A percentile compares a stretch with the other conserved stretches of the same genome.
phyloP scores from a whole-genome alignment of 2,797 vertebrate genomes.

The Coregonus sp. region DNA sequence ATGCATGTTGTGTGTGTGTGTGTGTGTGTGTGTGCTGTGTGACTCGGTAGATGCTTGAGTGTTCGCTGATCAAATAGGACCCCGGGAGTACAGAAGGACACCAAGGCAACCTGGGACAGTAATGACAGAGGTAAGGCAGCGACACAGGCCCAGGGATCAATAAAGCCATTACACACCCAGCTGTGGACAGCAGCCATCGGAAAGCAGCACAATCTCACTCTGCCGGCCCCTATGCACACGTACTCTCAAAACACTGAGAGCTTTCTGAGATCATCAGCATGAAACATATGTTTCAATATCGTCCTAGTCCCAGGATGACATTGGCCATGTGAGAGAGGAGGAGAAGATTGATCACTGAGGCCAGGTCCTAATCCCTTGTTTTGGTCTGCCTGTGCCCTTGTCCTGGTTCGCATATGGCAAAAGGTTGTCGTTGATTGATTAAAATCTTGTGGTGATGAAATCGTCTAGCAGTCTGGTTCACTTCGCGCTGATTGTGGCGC shows the following conservation, averaged over 20 bases:
- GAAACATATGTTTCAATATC: neutral
- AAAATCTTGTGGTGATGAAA: too few species aligned
- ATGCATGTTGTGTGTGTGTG: too few species aligned
- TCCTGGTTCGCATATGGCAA: too few species aligned
- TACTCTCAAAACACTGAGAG: neutral
- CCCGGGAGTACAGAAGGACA: neutral
- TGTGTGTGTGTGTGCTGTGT: neutral
- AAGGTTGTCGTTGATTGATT: too few species aligned
- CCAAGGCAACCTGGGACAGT: neutral
- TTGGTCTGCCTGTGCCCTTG: too few species aligned
- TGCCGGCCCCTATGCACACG: neutral
- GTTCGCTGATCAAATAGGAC: neutral
- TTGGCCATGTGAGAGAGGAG: neutral
- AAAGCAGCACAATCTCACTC: neutral
- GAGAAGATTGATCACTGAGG: neutral
- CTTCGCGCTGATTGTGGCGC: too few species aligned
- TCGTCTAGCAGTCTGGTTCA: too few species aligned
- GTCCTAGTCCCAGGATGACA: neutral
- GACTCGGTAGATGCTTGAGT: neutral
- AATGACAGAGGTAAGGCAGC: neutral
- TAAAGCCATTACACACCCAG: neutral
- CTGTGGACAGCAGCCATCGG: neutral
- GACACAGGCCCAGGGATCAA: neutral
- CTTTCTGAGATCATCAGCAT: neutral
- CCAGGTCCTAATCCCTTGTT: neutral